phyloP scores from a whole-genome alignment of 2,888 invertebrate genomes.

The Abscondita cerata region DNA sequence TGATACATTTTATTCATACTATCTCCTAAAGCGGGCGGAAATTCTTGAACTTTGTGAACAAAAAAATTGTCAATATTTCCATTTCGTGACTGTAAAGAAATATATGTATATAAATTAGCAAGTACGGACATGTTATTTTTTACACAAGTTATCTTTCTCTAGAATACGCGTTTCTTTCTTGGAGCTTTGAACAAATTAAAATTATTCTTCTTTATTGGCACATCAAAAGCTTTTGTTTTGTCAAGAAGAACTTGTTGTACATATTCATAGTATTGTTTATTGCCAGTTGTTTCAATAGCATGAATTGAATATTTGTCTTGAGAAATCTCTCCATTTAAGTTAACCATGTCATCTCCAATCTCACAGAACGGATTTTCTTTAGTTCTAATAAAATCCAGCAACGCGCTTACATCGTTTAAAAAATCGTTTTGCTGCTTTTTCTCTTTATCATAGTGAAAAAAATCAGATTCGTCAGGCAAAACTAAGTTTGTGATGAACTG shows the following conservation, averaged over 20 bases:
- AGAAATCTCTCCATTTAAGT: too few species aligned
- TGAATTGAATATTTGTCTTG: not conserved
- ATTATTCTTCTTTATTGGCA: not conserved
- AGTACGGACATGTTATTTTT: too few species aligned
- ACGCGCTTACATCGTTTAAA: not conserved
- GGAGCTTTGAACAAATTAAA: not conserved
- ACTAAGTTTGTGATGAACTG: not conserved
- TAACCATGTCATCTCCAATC: not conserved
- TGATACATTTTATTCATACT: too few species aligned
- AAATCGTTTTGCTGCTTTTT: not conserved
- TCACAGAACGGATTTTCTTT: not conserved
- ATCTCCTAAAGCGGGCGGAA: too few species aligned
- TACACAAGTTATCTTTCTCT: too few species aligned
- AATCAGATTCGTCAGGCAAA: not conserved
- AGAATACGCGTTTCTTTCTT: too few species aligned
- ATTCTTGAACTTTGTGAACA: too few species aligned
- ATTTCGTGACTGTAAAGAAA: too few species aligned
- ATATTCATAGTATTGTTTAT: not conserved
- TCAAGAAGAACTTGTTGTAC: not conserved
- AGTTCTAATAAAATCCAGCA: not conserved
- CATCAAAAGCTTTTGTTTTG: not conserved
- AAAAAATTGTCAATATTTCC: too few species aligned
- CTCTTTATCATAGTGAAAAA: not conserved
- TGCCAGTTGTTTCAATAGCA: not conserved
- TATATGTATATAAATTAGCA: too few species aligned